A percentile compares a stretch with the other conserved stretches of the same genome.
Evolutionary conservation across 2,888 invertebrate species (phyloP).

Genomic region (Achlya flavicornis): DNA sequence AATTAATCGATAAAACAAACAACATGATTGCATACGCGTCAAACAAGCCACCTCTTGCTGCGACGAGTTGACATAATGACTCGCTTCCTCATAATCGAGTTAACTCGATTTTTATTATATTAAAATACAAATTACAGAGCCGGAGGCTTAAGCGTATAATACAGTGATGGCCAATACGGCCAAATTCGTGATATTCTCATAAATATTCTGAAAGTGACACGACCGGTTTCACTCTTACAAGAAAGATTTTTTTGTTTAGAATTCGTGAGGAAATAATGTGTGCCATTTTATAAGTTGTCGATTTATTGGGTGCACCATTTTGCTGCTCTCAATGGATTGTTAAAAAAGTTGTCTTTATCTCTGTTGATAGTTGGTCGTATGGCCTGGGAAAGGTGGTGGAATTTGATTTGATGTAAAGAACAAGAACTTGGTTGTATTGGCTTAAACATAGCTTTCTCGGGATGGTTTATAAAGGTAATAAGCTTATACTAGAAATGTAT

Average conservation of each 20-base stretch:
- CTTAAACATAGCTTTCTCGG: too few relatives aligned
- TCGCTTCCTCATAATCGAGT: slow-evolving; percentile 46
- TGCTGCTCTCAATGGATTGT: neutral
- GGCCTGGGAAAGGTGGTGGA: neutral
- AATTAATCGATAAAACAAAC: slow-evolving; percentile 61
- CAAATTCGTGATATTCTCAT: slow-evolving; percentile 37
- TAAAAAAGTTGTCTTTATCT: neutral
- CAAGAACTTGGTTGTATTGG: too few relatives aligned
- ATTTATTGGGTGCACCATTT: slow-evolving; percentile 4
- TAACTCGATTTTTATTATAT: slow-evolving; percentile 39
- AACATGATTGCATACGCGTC: slow-evolving; percentile 44
- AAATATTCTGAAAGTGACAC: slow-evolving; percentile 45
- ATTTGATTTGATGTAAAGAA: too few relatives aligned
- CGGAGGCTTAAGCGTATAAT: slow-evolving; percentile 2
- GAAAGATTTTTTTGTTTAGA: slow-evolving; percentile 46
- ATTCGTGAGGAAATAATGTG: slow-evolving; percentile 16
- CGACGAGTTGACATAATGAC: slow-evolving; percentile 44
- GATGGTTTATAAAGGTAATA: too few relatives aligned
- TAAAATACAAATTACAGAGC: slow-evolving; percentile 49
- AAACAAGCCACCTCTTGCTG: slow-evolving; percentile 52
- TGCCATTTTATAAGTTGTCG: slow-evolving; percentile 19
- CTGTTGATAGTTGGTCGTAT: neutral
- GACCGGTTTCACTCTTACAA: slow-evolving; percentile 37
- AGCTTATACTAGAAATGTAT: too few relatives aligned
- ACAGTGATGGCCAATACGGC: neutral